A percentile compares a stretch with the other conserved stretches of the same genome.
These are phyloP conservation scores for Pimephales promelas DNA, from an alignment of 2,113 vertebrate genomes.

Conservation along the genomic window DNA sequence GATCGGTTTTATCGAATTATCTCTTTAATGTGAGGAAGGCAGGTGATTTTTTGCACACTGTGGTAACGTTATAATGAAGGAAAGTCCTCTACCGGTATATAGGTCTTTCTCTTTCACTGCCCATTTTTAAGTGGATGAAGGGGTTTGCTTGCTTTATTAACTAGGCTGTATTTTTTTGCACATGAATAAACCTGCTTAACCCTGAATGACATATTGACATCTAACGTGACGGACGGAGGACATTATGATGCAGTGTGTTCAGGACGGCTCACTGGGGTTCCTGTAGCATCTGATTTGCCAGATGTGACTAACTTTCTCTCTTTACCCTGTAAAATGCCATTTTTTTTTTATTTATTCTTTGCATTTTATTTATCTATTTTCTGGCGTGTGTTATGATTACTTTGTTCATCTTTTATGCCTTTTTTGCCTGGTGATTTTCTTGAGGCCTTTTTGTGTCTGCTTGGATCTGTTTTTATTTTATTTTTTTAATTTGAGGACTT, in stretches of 20 bases:
- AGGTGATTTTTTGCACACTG: constrained; percentile 6
- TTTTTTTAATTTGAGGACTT: constrained; percentile 66
- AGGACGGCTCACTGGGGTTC: constrained; percentile 22
- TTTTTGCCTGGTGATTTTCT: constrained; percentile 54
- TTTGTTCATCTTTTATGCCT: constrained; percentile 50
- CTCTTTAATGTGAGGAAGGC: background rate
- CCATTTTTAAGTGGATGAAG: constrained; percentile 21
- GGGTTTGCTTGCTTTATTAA: constrained; percentile 43
- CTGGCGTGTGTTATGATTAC: constrained; percentile 1
- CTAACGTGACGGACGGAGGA: constrained; percentile 8
- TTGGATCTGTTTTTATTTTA: constrained; percentile 58
- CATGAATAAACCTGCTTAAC: constrained; percentile 21
- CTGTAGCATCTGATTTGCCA: constrained; percentile 31
- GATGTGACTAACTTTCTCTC: constrained; percentile 61
- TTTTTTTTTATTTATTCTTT: constrained; percentile 62
- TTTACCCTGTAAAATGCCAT: constrained; percentile 45
- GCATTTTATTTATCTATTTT: constrained; percentile 59
- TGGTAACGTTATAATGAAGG: background rate
- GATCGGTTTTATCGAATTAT: background rate
- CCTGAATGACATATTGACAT: background rate
- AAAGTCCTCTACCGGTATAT: background rate
- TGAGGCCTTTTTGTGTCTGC: constrained; percentile 47
- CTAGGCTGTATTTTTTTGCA: constrained; percentile 42
- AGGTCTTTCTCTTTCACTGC: background rate
- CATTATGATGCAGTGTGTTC: constrained; percentile 10